Conservation (phyloP, 2,113 vertebrate genomes). For the Tor tambroides region DNA sequence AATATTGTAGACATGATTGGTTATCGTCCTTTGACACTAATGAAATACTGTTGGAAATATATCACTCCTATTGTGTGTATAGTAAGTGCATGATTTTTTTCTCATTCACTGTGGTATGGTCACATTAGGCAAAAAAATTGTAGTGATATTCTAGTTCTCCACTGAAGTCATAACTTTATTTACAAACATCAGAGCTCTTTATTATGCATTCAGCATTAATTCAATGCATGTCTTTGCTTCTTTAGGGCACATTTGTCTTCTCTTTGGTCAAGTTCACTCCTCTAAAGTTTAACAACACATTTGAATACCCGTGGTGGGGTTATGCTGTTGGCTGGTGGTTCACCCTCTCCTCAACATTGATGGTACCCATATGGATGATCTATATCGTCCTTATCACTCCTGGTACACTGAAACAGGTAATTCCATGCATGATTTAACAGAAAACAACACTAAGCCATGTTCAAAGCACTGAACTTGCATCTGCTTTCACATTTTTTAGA, state of each 20-base stretch:
- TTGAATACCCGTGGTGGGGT: conserved; percentile 80
- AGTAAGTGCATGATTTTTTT: conserved; percentile 73
- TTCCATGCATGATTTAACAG: background rate
- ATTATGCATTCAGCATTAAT: background rate
- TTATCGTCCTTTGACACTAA: conserved; percentile 82
- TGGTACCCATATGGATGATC: conserved; percentile 76
- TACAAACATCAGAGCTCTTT: background rate
- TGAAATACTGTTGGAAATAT: conserved; percentile 90
- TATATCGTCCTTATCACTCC: conserved; percentile 69
- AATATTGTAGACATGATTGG: conserved; percentile 97
- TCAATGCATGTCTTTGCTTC: conserved; percentile 31
- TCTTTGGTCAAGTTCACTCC: conserved; percentile 78
- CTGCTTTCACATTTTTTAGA: conserved; percentile 60
- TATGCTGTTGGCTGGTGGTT: conserved; percentile 78
- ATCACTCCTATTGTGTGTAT: conserved; percentile 87
- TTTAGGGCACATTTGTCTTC: conserved; percentile 77
- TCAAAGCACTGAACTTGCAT: background rate
- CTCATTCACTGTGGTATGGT: too few species aligned
- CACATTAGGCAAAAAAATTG: too few species aligned
- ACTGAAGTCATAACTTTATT: background rate
- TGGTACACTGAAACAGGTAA: conserved; percentile 73
- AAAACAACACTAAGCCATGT: background rate
- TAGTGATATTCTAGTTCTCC: background rate
- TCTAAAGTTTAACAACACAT: conserved; percentile 78
- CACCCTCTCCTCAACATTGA: conserved; percentile 79